Base-by-base conservation (phyloP, 2,113 vertebrate genomes). In the Todiramphus saurophagus region DNA sequence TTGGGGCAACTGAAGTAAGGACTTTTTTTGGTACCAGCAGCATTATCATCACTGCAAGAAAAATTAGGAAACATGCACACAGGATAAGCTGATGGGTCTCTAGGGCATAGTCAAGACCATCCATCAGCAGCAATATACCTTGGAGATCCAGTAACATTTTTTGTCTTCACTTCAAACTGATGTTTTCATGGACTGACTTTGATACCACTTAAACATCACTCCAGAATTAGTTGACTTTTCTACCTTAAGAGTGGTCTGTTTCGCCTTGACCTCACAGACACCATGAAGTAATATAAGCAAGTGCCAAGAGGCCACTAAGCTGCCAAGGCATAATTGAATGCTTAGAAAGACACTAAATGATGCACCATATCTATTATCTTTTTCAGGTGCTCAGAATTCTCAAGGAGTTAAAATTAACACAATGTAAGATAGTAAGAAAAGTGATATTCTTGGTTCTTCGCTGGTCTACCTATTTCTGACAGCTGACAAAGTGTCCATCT, bases 221-320 rank as follows among this genome's bases (percentile, higher is more conserved):
- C 69, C n/a, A 84, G 44, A 86, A 91, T 95, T 33, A 85, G 60
- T 66, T 87, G 41, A 84, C 64, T 93, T 93, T 85, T 51, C 86
- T 89, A 4, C 77, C 63, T 88, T 76, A 73, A 37, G 51, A 70
- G 37, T 51, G 56, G 28, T 55, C 59, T 81, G 33, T 82, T 82
- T 90, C 44, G 48, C 46, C 63, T 60, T 90, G 82, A 86, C 60
- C n/a, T 75, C 55, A 64, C 41, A 79, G 63, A 87, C 62, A 87
- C 12, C 6, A 27, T 62, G 59, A 95, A 83, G 62, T 80, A 91
- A 86, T 51, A 55, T 10, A 84, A 70, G 33, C 18, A 94, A 82
- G 17, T 72, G 73, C 53, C 92, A 94, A 88, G 75, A 94, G 80
- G 37, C 20, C 58, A 91, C 48, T 23, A 88, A 39, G 18, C 48